phyloP scores from a whole-genome alignment of 2,113 vertebrate species.

The Psittacara wagleri region DNA sequence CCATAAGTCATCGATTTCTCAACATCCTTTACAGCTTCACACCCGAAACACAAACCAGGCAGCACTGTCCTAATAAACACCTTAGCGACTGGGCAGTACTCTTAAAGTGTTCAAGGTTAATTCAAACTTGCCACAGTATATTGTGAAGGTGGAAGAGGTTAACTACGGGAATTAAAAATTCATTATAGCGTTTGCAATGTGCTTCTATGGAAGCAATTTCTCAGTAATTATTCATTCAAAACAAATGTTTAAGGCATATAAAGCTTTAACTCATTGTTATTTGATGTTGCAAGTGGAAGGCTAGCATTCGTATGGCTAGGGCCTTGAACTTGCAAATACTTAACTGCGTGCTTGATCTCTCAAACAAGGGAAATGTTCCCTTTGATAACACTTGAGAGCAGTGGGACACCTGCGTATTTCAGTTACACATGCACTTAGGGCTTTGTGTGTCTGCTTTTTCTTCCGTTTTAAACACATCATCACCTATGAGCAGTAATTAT shows the following conservation, averaged over 20 bases:
- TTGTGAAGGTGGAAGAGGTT: neutral
- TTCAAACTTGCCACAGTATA: neutral
- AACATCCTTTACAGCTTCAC: neutral
- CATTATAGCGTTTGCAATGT: neutral
- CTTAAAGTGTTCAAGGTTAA: neutral
- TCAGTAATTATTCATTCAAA: neutral
- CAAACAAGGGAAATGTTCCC: neutral
- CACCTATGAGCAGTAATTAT: neutral
- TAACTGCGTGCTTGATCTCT: neutral
- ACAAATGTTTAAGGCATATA: neutral
- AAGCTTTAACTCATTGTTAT: neutral
- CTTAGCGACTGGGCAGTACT: neutral
- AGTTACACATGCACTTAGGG: neutral
- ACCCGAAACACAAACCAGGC: neutral
- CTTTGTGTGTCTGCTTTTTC: neutral
- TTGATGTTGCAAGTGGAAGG: neutral
- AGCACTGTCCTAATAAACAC: neutral
- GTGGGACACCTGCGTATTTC: neutral
- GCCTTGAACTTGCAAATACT: neutral
- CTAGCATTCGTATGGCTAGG: neutral
- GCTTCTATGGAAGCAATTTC: neutral
- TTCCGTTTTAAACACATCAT: neutral
- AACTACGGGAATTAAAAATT: neutral
- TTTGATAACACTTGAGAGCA: neutral
- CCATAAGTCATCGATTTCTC: neutral